These are phyloP conservation scores for Volucella inanis DNA, from an alignment of 2,888 invertebrate genomes.

Conservation along the genomic window DNA sequence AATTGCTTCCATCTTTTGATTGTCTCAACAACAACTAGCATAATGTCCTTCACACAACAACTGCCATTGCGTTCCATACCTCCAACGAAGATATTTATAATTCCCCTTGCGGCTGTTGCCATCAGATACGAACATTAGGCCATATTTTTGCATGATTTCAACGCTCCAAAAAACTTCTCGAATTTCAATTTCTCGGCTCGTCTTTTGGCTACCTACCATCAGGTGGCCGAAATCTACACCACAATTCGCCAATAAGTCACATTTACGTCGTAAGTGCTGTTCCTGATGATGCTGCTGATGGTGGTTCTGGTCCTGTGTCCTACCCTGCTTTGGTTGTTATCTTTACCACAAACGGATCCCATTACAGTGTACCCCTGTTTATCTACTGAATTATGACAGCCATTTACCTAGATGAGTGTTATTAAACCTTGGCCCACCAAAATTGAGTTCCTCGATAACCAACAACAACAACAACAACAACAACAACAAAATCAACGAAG, in stretches of 20 bases:
- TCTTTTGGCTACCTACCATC: slow-evolving; percentile 22
- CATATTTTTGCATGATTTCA: background rate
- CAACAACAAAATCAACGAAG: background rate
- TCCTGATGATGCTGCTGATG: background rate
- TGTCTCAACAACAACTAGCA: too few species aligned
- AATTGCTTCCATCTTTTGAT: too few species aligned
- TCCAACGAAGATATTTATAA: slow-evolving; percentile 6
- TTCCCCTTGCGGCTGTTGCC: slow-evolving; percentile 15
- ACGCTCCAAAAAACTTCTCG: slow-evolving; percentile 20
- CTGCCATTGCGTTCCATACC: background rate
- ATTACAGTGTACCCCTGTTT: slow-evolving; percentile 42
- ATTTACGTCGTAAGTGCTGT: slow-evolving; percentile 13
- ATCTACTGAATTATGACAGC: slow-evolving; percentile 55
- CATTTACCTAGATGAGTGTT: slow-evolving; percentile 56
- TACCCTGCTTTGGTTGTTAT: slow-evolving; percentile 19
- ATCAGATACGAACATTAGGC: background rate
- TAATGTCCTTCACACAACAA: background rate
- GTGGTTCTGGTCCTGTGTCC: background rate
- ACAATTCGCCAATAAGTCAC: slow-evolving; percentile 45
- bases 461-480: too few species aligned
- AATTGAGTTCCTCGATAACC: slow-evolving; percentile 5
- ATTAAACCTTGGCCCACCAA: slow-evolving; percentile 59
- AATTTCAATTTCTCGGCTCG: slow-evolving; percentile 4
- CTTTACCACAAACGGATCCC: slow-evolving; percentile 27
- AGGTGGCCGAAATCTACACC: slow-evolving; percentile 40